A percentile compares a stretch with the other conserved stretches of the same genome.
phyloP scores from a whole-genome alignment of 2,113 vertebrate genomes.

The Girardinichthys multiradiatus region DNA sequence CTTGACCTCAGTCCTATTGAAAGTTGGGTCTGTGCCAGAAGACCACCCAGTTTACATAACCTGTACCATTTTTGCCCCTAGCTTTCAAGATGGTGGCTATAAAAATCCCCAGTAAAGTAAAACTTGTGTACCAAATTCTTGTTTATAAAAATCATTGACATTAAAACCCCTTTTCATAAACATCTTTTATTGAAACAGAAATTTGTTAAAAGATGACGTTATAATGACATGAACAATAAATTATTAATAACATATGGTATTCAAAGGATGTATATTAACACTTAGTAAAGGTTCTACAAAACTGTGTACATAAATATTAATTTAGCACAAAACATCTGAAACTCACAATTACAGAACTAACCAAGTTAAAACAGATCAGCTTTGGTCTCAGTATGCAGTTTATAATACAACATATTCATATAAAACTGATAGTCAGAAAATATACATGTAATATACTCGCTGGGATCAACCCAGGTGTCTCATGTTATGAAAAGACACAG shows the following conservation, averaged over 20 bases:
- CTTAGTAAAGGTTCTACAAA: slow-evolving; percentile 34
- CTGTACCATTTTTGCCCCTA: too few species aligned
- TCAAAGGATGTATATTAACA: slow-evolving; percentile 11
- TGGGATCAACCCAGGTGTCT: slow-evolving; percentile 57
- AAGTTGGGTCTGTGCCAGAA: too few species aligned
- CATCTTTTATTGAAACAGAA: slow-evolving; percentile 59
- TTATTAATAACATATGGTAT: slow-evolving; percentile 45
- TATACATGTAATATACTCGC: slow-evolving; percentile 43
- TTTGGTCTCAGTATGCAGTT: slow-evolving; percentile 48
- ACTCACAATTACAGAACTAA: slow-evolving; percentile 34
- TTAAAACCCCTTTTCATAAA: slow-evolving; percentile 27
- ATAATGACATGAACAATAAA: slow-evolving; percentile 59
- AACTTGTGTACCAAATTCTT: not conserved
- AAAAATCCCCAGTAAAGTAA: not conserved
- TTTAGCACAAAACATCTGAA: slow-evolving; percentile 54
- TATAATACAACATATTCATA: slow-evolving; percentile 19
- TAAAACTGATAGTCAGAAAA: slow-evolving; percentile 46
- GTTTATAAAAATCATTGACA: not conserved
- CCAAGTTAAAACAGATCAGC: slow-evolving; percentile 6
- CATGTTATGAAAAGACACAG: slow-evolving; percentile 14
- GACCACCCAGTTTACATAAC: too few species aligned
- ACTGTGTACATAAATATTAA: slow-evolving; percentile 71
- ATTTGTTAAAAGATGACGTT: slow-evolving; percentile 34
- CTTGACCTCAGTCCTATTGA: too few species aligned
- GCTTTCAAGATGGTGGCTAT: not conserved